Base-by-base conservation (phyloP, 2,797 vertebrate genomes). In the Lutjanus campechanus region DNA sequence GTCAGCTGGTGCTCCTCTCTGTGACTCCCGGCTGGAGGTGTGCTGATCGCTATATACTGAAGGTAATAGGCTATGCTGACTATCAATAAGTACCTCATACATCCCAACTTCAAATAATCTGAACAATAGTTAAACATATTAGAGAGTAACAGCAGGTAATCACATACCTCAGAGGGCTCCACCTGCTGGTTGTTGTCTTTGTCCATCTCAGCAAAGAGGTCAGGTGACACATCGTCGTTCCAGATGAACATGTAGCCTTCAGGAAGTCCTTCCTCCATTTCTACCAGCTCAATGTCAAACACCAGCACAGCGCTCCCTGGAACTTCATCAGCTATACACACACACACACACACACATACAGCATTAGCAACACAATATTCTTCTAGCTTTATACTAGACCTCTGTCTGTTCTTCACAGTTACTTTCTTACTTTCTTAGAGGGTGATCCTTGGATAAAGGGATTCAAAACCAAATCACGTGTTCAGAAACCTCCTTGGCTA, bases 171-270 rank as follows among this genome's bases (percentile, higher is more conserved):
- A 58, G 96, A 95, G 17, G 95, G 79, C 81, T 97, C 95, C 92
- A 99, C 95, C 46, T 95, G 89, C 62, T 93, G 89, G 5, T 99
- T 91, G 0, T 93, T 89, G 81, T 99, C 95, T 70, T 90, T 96
- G 92, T 99, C 98, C 87, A 99, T 99, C 88, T 99, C 97, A 68
- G 94, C 94, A 84, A 99, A 99, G 36, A 99, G 97, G 77, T 97
- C 95, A 0, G 96, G 94, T 2, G 97, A 96, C n/a, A 99, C 97
- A 0, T 99, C 96, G 0, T 94, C 92, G 0, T 98, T 97, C 98
- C 98, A 99, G 60, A 99, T 92, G 84, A 99, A 99, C 98, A 99
- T 99, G 95, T 99, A 99, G 17, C 98, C 98, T 22, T 99, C 98
- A 0, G 98, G 98, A 74, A 99, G 96, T 50, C 98, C 98, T 0